Evolutionary conservation across 2,113 vertebrate genomes (phyloP).

Genomic region (Mustelus asterias): DNA sequence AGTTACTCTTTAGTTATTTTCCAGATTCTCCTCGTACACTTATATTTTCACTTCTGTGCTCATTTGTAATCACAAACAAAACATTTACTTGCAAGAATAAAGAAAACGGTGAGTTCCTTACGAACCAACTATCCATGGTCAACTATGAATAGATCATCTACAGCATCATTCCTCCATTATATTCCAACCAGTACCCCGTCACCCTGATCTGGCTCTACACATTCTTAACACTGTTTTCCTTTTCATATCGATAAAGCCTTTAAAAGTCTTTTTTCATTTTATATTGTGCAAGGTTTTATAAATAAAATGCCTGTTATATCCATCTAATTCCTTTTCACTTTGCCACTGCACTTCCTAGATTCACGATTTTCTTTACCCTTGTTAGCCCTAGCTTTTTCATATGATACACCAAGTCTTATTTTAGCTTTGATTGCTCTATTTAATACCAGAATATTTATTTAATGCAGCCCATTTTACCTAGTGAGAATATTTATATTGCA

Average conservation of each 20-base stretch:
- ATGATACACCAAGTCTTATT: neutral
- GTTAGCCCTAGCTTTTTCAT: neutral
- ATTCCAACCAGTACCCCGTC: neutral
- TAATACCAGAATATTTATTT: neutral
- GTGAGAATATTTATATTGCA: neutral
- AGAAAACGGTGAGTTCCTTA: too few species aligned
- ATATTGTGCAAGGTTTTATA: neutral
- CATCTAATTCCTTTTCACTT: neutral
- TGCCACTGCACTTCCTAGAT: neutral
- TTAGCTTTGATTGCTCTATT: neutral
- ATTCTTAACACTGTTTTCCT: neutral
- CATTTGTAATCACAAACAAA: too few species aligned
- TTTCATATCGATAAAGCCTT: neutral
- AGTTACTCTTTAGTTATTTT: too few species aligned
- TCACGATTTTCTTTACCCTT: neutral
- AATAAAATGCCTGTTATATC: neutral
- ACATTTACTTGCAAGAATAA: too few species aligned
- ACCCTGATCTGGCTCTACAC: neutral
- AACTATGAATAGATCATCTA: too few species aligned
- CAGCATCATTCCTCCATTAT: neutral
- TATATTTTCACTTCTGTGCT: too few species aligned
- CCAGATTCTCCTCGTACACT: too few species aligned
- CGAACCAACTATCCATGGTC: too few species aligned
- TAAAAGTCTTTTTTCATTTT: neutral
- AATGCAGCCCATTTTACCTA: neutral